A percentile compares a stretch with the other conserved stretches of the same genome.
These are phyloP conservation scores for Molothrus ater DNA, from an alignment of 2,797 vertebrate genomes.

Conservation along the genomic window DNA sequence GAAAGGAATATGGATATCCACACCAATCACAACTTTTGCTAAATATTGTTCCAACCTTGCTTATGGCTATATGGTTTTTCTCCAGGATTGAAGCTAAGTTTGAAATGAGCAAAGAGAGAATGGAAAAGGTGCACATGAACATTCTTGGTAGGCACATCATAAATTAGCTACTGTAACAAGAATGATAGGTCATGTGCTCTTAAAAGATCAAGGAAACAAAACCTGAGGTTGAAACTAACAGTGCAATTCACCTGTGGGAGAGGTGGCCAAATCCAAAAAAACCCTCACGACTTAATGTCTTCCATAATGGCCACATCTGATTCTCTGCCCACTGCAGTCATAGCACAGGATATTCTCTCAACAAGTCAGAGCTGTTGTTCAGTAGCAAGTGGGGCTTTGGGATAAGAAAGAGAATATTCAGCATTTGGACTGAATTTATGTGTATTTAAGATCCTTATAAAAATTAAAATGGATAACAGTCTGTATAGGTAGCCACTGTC, in stretches of 20 bases:
- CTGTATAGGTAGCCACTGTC: background rate
- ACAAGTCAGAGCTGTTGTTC: background rate
- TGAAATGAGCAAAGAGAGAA: background rate
- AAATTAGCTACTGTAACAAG: background rate
- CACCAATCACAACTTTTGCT: background rate
- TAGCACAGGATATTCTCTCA: background rate
- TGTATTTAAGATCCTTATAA: background rate
- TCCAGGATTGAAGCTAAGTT: background rate
- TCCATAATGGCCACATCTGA: background rate
- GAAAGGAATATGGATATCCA: background rate
- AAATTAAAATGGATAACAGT: background rate
- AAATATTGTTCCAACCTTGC: background rate
- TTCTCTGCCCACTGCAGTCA: background rate
- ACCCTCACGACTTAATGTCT: accelerated
- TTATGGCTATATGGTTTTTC: background rate
- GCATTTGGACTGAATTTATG: background rate
- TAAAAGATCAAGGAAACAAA: background rate
- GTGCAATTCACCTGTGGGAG: background rate
- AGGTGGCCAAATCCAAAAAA: background rate
- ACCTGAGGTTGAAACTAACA: background rate
- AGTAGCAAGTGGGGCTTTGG: background rate
- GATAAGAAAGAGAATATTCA: background rate
- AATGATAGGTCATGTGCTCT: background rate
- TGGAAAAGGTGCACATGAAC: background rate
- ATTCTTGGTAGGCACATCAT: background rate